Conservation (phyloP, 2,888 invertebrate genomes). For the Polylopha cassiicola region DNA sequence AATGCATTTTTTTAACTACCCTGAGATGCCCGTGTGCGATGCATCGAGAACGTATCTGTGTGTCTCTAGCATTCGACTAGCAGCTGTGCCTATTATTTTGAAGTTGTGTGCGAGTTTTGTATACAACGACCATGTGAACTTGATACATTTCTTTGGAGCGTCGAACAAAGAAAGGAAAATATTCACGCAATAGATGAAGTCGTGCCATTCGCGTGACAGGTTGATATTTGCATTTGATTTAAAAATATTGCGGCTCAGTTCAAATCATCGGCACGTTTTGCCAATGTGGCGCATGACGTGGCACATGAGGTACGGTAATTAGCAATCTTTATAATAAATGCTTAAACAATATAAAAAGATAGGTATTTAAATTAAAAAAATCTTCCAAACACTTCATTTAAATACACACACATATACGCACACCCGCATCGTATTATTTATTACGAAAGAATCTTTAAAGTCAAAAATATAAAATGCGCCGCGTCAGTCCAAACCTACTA, state of each 20-base stretch:
- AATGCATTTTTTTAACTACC: conserved; percentile 68
- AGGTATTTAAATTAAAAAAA: too few species aligned
- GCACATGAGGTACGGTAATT: too few species aligned
- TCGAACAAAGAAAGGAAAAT: conserved; percentile 32
- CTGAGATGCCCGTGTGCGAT: conserved; percentile 66
- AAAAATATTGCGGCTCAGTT: conserved; percentile 15
- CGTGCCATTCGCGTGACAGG: conserved; percentile 57
- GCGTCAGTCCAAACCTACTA: conserved; percentile 4
- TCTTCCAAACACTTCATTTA: not conserved
- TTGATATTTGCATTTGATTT: conserved; percentile 45
- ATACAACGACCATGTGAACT: conserved; percentile 36
- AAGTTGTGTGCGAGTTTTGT: conserved; percentile 54
- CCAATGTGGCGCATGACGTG: too few species aligned
- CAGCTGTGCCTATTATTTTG: conserved; percentile 73
- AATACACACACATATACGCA: not conserved
- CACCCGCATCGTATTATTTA: too few species aligned
- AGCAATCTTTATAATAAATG: too few species aligned
- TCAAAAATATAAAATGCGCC: too few species aligned
- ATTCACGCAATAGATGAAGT: conserved; percentile 43
- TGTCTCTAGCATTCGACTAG: conserved; percentile 58
- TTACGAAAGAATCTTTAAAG: too few species aligned
- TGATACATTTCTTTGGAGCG: conserved; percentile 37
- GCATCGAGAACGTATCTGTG: conserved; percentile 48
- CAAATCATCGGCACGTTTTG: conserved; percentile 10
- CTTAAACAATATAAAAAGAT: too few species aligned